Base-by-base conservation (phyloP, 2,113 vertebrate species). In the Nannospalax galili region DNA sequence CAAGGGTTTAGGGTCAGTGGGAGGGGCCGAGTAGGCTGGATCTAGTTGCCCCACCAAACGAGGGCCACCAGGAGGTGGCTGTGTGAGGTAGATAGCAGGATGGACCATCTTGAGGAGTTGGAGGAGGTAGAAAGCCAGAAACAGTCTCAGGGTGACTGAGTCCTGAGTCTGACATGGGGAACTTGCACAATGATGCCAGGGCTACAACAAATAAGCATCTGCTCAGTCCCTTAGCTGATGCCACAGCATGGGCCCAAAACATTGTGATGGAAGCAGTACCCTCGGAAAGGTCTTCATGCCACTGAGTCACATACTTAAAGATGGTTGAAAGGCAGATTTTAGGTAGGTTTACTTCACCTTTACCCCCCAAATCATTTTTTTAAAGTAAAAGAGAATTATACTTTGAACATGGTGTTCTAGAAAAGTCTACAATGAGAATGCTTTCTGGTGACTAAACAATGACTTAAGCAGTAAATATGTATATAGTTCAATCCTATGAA, bases 1-100 rank as follows among this genome's bases (percentile, higher is more conserved):
- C 1, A 10, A n/a, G n/a, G n/a, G 77, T 19, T 0, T 10, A n/a
- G 3, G n/a, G 32, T 40, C n/a, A 10, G 19, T 3, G 16, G 30
- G 78, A 37, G 16, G 7, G n/a, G 7, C 12, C 37, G 2, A 28
- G 56, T 14, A 72, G 17, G 17, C 10, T 52, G 28, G 40, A 32
- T 28, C 22, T 42, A 2, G 3, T 15, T 74, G 77, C 12, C 30
- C 4, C 28, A 12, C 2, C n/a, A 69, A 77, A 22, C 74, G 7
- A 17, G 1, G 60, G 62, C 10, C 56, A 26, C n/a, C n/a, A n/a
- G n/a, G n/a, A n/a, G 35, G 40, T 3, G 3, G 77, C 28, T 64
- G 85, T 1, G 17, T 42, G 16, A 62, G 40, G 62, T 30, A 78
- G n/a, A 78, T 64, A 65, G 28, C 32, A 24, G 58, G 16, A 14